Conservation (phyloP, 2,888 invertebrate species). For the Eurytoma adleriae region DNA sequence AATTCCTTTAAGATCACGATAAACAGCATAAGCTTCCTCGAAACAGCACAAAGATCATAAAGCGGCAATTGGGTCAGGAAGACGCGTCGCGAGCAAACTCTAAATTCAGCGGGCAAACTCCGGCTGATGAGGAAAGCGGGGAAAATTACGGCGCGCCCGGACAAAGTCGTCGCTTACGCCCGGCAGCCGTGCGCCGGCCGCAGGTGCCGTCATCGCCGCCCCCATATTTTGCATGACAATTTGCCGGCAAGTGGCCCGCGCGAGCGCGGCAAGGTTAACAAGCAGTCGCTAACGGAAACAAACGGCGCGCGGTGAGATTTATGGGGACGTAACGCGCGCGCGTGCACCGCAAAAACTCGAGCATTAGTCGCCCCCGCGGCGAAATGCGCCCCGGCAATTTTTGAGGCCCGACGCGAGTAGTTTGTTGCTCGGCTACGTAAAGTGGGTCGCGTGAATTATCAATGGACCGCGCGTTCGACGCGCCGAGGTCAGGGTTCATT, state of each 20-base stretch:
- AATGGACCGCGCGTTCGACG: too few relatives aligned
- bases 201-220: conserved; percentile 40
- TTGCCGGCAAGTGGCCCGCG: conserved; percentile 30
- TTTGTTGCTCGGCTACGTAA: too few relatives aligned
- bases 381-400: background rate
- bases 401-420: too few relatives aligned
- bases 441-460: too few relatives aligned
- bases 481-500: too few relatives aligned
- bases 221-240: conserved; percentile 49
- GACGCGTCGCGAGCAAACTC: background rate
- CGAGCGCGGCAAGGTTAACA: conserved; percentile 19
- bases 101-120: conserved; percentile 11
- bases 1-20: too few relatives aligned
- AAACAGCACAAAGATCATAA: too few relatives aligned
- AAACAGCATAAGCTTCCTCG: too few relatives aligned
- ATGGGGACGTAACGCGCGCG: background rate
- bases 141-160: conserved; percentile 22
- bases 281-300: conserved; percentile 30
- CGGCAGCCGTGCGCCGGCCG: background rate
- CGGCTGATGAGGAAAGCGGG: conserved; percentile 33
- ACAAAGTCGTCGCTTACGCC: background rate
- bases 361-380: background rate
- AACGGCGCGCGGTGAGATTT: conserved; percentile 32
- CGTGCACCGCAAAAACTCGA: background rate
- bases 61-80: too few relatives aligned